A percentile compares a stretch with the other conserved stretches of the same genome.
phyloP scores from a whole-genome alignment of 2,113 vertebrate genomes.

The Vidua chalybeata region DNA sequence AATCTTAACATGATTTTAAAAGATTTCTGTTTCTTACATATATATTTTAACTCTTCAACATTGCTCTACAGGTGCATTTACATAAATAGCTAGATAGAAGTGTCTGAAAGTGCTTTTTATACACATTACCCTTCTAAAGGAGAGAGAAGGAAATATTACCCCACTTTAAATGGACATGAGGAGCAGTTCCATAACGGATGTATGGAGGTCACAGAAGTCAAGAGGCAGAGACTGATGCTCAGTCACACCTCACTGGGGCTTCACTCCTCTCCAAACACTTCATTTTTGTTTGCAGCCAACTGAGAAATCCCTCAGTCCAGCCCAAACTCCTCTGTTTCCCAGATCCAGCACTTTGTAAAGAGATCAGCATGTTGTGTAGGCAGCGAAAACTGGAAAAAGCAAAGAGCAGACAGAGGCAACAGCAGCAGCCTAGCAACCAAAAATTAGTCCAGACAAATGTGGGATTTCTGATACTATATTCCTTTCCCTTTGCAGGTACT shows the following conservation, averaged over 20 bases:
- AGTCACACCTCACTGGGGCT: background rate
- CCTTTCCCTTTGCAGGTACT: background rate
- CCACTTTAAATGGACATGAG: background rate
- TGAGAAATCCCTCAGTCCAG: background rate
- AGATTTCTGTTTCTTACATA: background rate
- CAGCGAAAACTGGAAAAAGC: background rate
- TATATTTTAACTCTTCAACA: background rate
- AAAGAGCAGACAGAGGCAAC: background rate
- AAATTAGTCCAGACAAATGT: background rate
- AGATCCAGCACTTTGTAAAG: background rate
- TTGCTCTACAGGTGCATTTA: background rate
- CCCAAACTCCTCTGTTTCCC: background rate
- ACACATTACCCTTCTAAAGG: background rate
- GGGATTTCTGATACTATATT: background rate
- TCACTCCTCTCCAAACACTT: background rate
- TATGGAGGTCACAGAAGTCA: background rate
- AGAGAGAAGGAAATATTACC: background rate
- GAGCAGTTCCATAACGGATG: background rate
- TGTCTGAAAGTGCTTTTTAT: background rate
- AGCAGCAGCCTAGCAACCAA: background rate
- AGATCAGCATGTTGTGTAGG: background rate
- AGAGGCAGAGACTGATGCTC: background rate
- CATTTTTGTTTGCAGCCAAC: background rate
- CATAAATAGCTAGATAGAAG: background rate
- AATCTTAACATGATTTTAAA: background rate